Evolutionary conservation across 2,888 invertebrate species (phyloP).

Genomic region (Drosophila anomalata): DNA sequence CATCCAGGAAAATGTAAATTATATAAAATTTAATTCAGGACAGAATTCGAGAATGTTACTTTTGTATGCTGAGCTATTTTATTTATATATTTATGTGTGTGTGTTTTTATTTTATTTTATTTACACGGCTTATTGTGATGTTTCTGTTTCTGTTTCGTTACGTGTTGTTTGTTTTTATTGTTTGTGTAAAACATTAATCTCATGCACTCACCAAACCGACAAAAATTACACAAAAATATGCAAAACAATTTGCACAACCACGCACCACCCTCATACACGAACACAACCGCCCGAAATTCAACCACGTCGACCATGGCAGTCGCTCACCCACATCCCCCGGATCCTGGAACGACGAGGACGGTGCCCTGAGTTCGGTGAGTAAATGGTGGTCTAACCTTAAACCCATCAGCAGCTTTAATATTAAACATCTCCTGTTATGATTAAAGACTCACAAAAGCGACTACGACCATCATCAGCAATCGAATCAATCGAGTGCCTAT

Average conservation of each 20-base stretch:
- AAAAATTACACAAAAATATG: conserved; percentile 48
- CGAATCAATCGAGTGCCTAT: conserved; percentile 58
- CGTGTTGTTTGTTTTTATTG: conserved; percentile 72
- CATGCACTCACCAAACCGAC: conserved; percentile 61
- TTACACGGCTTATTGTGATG: conserved; percentile 54
- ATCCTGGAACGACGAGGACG: conserved; percentile 84
- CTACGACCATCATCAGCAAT: conserved; percentile 69
- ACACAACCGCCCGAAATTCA: conserved; percentile 34
- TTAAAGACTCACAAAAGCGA: conserved; percentile 81
- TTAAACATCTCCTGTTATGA: conserved; percentile 3
- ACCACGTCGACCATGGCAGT: conserved; percentile 61
- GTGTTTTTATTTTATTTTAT: conserved; percentile 49
- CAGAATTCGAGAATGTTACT: conserved; percentile 11
- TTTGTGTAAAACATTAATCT: conserved; percentile 72
- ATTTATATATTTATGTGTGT: conserved; percentile 39
- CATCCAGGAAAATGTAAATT: conserved; percentile 2
- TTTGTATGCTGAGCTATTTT: conserved; percentile 17
- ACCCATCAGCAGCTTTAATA: background rate
- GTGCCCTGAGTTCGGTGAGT: conserved; percentile 82
- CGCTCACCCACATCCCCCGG: conserved; percentile 83
- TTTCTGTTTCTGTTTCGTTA: conserved; percentile 50
- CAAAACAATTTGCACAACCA: conserved; percentile 54
- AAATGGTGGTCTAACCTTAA: background rate
- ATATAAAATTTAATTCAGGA: conserved; percentile 16
- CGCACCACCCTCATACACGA: conserved; percentile 41